These are phyloP conservation scores for Cephus nigrinus DNA, from an alignment of 2,888 invertebrate genomes.

Conservation along the genomic window DNA sequence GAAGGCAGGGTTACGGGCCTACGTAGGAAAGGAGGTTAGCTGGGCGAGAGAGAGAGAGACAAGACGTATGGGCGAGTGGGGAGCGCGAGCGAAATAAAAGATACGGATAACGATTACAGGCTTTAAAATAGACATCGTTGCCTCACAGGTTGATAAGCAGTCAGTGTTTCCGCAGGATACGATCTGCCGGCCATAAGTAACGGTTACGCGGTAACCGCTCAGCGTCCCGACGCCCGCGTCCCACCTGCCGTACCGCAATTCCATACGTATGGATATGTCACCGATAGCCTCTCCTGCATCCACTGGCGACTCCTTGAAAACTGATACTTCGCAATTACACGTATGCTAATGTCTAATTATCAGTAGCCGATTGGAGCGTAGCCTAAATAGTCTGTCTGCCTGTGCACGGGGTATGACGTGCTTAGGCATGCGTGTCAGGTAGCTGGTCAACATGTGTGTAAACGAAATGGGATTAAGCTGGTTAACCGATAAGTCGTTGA, in stretches of 20 bases:
- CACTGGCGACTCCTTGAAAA: conserved; percentile 3
- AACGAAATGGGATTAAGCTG: neutral
- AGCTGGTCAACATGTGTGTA: neutral
- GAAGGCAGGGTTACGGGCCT: neutral
- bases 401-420: neutral
- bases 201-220: conserved; percentile 38
- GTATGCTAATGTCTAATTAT: conserved; percentile 31
- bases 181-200: conserved; percentile 43
- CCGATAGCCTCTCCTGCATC: neutral
- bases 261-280: neutral
- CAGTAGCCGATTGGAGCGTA: conserved; percentile 13
- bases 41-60: neutral
- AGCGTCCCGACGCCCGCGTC: conserved; percentile 10
- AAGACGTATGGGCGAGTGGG: conserved; percentile 16
- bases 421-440: neutral
- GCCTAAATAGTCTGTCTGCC: neutral
- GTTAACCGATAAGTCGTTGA: neutral
- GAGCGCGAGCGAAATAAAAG: conserved; percentile 17
- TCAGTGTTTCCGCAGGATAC: conserved; percentile 55
- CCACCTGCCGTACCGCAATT: conserved; percentile 15
- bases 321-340: conserved; percentile 21
- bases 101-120: conserved; percentile 28
- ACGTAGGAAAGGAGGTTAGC: neutral
- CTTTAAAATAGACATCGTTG: conserved; percentile 39
- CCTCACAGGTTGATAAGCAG: conserved; percentile 46